phyloP scores from a whole-genome alignment of 2,888 invertebrate species.

The Nowickia ferox region DNA sequence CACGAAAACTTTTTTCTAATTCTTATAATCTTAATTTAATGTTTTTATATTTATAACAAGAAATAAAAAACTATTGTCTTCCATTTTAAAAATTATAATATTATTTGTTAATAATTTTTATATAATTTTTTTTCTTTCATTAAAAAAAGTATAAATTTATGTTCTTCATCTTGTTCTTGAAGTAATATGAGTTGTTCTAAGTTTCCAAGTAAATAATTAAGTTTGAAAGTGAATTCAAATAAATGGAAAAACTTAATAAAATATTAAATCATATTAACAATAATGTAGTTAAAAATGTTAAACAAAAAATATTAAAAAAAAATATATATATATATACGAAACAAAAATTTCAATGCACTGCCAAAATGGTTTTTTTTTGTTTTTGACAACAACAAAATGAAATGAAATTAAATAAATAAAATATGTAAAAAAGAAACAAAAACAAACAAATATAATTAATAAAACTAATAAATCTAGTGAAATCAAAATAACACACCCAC shows the following conservation, averaged over 20 bases:
- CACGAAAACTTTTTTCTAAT: slow-evolving; percentile 1
- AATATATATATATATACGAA: slow-evolving; percentile 21
- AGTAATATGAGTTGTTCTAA: slow-evolving; percentile 11
- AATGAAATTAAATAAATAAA: slow-evolving; percentile 68
- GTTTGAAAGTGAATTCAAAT: slow-evolving; percentile 31
- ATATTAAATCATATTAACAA: slow-evolving; percentile 44
- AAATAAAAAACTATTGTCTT: slow-evolving; percentile 71
- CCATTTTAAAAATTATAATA: slow-evolving; percentile 63
- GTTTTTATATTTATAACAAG: slow-evolving; percentile 48
- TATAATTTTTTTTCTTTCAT: slow-evolving; percentile 22
- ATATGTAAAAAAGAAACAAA: slow-evolving; percentile 34
- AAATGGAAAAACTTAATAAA: slow-evolving; percentile 39
- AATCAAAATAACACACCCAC: slow-evolving; percentile 36
- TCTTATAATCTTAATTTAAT: slow-evolving; percentile 13
- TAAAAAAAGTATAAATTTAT: slow-evolving; percentile 17
- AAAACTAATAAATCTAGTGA: slow-evolving; percentile 37
- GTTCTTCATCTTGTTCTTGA: slow-evolving; percentile 20
- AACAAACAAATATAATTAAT: slow-evolving; percentile 13
- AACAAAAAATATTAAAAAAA: slow-evolving; percentile 31
- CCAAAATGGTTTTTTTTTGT: slow-evolving; percentile 79
- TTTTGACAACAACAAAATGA: slow-evolving; percentile 75
- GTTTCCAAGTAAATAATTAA: slow-evolving; percentile 19
- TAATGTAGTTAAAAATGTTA: slow-evolving; percentile 57
- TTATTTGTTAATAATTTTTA: slow-evolving; percentile 40
- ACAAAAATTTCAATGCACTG: slow-evolving; percentile 80